Percentiles rank a stretch among this genome's conserved stretches.
phyloP scores from a whole-genome alignment of 92 coral and sea anemone genomes.

The Scolanthus callimorphus region DNA sequence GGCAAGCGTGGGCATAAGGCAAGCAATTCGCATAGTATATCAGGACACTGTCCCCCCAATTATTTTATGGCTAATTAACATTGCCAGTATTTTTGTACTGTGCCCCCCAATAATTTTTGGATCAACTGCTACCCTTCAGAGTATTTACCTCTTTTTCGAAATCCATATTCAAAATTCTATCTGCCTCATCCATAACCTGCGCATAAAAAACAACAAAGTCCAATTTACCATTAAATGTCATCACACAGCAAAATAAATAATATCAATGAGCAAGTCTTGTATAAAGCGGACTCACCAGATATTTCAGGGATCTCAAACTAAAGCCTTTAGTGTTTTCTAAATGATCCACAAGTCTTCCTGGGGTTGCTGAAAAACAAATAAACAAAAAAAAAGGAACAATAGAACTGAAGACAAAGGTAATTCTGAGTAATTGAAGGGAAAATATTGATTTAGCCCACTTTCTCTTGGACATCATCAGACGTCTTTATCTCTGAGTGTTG shows the following conservation, averaged over 20 bases:
- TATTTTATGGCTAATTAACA: no score
- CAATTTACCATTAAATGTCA: no score
- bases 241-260: no score
- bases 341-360: slow-evolving; percentile 96
- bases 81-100: no score
- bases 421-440: no score
- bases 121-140: not conserved
- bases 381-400: no score
- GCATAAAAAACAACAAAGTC: not conserved
- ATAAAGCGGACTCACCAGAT: slow-evolving; percentile 52
- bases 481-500: no score
- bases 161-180: slow-evolving; percentile 95
- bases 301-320: slow-evolving; percentile 77
- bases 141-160: slow-evolving; percentile 84
- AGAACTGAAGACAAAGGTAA: no score
- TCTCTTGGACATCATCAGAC: no score
- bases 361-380: slow-evolving; percentile 63
- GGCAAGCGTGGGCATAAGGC: not conserved
- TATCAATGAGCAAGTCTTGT: not conserved
- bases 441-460: no score
- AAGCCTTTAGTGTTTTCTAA: slow-evolving; percentile 98
- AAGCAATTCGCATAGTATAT: not conserved
- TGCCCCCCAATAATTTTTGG: no score
- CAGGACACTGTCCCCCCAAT: no score
- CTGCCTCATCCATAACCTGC: slow-evolving; percentile 99